Evolutionary conservation across 2,888 invertebrate species (phyloP), one percentile per base, ranked within the genome.

Genomic region (Drosophila colorata): DNA sequence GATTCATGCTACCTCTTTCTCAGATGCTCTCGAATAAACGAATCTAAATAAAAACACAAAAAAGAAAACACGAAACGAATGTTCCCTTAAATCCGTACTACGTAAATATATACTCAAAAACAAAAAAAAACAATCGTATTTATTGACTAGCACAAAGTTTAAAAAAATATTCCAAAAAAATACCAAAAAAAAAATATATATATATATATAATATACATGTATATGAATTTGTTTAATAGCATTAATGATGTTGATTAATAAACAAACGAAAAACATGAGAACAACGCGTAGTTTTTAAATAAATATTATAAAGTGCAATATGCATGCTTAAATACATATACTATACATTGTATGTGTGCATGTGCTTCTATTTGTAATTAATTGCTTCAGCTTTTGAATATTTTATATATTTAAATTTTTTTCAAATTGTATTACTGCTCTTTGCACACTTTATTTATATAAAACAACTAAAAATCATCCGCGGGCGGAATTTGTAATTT

Each of bases 1-100:
- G 66, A 74, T 83, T 86, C 78, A 80, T 72, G 70, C 83, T 83
- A 83, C 83, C 83, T 83, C 81, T 78, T 64, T 74, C 77, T 77
- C 82, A 79, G 77, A 79, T 66, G 71, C 74, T 63, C 57, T 60
- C 38, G 40, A 23, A 49, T 44, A 69, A 61, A 46, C 33, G 33
- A 33, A 53, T 23, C 23, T 43, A 35, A 43, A 41, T 3, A 20
- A 28, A n/a, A 23, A 41, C 18, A 18, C 8, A 23, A 20, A 23
- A 20, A 23, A 23, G 28, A 14, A 38, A 55, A 72, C 63, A 55
- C 61, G 55, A 79, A 72, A 64, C 68, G 49, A 67, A 73, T 59
- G 68, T 69, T 69, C 51, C 71, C 80, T 52, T 41, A 59, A 64
- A 43, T 53, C 41, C 43, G 53, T 46, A 67, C 55, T 51, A 74